These are phyloP conservation scores for Calyptomena viridis DNA, from an alignment of 2,113 vertebrate genomes.

Conservation along the genomic window DNA sequence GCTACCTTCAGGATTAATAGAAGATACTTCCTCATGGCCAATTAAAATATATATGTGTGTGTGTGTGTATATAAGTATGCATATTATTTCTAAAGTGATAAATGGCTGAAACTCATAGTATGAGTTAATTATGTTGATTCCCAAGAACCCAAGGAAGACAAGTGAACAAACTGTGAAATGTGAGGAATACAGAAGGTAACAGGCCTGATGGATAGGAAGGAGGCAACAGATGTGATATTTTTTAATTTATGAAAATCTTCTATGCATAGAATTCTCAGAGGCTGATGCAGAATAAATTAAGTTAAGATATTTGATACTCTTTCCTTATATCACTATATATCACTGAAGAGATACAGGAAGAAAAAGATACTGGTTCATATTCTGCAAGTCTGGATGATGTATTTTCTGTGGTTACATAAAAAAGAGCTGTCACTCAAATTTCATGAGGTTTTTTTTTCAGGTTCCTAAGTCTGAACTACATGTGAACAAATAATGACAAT, in stretches of 20 bases:
- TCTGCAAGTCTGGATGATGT: background rate
- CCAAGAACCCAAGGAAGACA: background rate
- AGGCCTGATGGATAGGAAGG: background rate
- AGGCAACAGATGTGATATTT: background rate
- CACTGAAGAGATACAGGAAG: background rate
- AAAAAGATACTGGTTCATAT: background rate
- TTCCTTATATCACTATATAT: background rate
- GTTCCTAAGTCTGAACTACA: background rate
- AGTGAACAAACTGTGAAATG: background rate
- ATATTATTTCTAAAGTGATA: background rate
- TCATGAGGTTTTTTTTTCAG: accelerated
- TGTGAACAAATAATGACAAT: background rate
- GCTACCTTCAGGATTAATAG: background rate
- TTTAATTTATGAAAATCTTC: background rate
- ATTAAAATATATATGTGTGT: background rate
- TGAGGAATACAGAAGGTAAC: background rate
- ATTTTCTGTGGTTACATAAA: background rate
- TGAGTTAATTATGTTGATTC: background rate
- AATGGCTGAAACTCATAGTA: background rate
- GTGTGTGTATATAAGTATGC: background rate
- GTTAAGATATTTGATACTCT: background rate
- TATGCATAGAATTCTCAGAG: background rate
- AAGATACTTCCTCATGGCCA: background rate
- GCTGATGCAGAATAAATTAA: background rate
- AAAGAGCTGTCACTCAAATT: background rate